These are phyloP conservation scores for Aradophagus sp. DNA, from an alignment of 1,140 invertebrate genomes.

Conservation along the genomic window DNA sequence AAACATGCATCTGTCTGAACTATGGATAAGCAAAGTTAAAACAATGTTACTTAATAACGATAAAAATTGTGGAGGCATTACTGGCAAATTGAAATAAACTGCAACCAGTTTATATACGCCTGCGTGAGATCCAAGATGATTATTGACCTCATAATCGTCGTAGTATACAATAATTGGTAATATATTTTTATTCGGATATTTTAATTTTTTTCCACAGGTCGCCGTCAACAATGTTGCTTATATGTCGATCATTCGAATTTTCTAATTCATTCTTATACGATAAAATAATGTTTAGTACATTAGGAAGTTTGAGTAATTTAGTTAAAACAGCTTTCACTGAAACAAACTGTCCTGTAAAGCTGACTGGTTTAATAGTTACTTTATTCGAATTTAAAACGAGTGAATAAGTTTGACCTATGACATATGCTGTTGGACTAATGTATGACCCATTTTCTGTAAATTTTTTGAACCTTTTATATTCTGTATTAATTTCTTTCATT, in stretches of 20 bases:
- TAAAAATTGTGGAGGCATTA: constrained; percentile 55
- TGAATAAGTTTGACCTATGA: constrained; percentile 1
- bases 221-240: constrained; percentile 59
- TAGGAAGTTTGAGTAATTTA: constrained; percentile 26
- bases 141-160: constrained; percentile 53
- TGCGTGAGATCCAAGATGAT: constrained; percentile 55
- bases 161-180: constrained; percentile 60
- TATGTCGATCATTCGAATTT: constrained; percentile 23
- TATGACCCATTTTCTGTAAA: constrained; percentile 14
- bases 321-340: constrained; percentile 8
- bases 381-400: constrained; percentile 1
- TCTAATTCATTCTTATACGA: constrained; percentile 4
- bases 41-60: constrained; percentile 63
- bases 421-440: constrained; percentile 3
- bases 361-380: neutral
- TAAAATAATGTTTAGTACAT: constrained; percentile 27
- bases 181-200: constrained; percentile 40
- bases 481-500: too few species aligned
- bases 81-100: constrained; percentile 57
- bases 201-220: constrained; percentile 51
- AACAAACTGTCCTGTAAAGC: constrained; percentile 15
- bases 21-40: constrained; percentile 58
- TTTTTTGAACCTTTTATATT: constrained; percentile 10
- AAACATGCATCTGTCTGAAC: constrained; percentile 54
- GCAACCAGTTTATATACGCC: constrained; percentile 60